A percentile compares a stretch with the other conserved stretches of the same genome.
These are phyloP conservation scores for Oncopodura yosiiana DNA, from an alignment of 1,140 invertebrate genomes.

Conservation along the genomic window DNA sequence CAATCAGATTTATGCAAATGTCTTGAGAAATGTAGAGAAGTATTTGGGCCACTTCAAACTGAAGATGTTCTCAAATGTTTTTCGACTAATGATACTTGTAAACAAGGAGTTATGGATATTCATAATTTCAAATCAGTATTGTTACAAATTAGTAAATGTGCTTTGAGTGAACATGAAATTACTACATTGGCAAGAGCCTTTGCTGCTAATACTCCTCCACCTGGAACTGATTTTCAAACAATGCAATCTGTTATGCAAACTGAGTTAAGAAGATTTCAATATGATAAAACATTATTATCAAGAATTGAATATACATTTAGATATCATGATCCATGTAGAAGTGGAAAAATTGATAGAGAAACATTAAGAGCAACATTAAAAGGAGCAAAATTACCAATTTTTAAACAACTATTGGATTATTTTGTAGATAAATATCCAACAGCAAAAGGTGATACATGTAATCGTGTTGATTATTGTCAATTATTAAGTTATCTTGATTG, in stretches of 20 bases:
- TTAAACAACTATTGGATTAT: constrained; percentile 28
- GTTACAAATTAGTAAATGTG: constrained; percentile 32
- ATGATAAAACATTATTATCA: constrained; percentile 25
- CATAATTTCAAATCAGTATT: constrained; percentile 15
- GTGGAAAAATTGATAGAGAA: constrained; percentile 32
- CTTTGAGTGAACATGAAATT: constrained; percentile 33
- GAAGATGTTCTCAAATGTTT: constrained; percentile 32
- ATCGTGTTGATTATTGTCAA: constrained; percentile 28
- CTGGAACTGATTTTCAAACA: constrained; percentile 29
- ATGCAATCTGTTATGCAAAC: constrained; percentile 33
- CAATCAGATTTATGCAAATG: constrained; percentile 23
- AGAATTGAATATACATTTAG: constrained; percentile 31
- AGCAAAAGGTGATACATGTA: constrained; percentile 13
- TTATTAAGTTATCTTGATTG: constrained; percentile 30
- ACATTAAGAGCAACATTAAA: constrained; percentile 28
- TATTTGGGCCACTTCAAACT: constrained; percentile 26
- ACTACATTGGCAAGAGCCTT: constrained; percentile 26
- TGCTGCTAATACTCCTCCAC: constrained; percentile 19
- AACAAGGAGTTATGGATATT: constrained; percentile 28
- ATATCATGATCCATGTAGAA: constrained; percentile 32
- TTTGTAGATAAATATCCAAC: constrained; percentile 30
- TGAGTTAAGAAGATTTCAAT: constrained; percentile 26
- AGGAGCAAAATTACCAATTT: constrained; percentile 31
- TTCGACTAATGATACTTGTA: constrained; percentile 25
- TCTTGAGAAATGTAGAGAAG: constrained; percentile 29